phyloP scores from a whole-genome alignment of 2,797 vertebrate species.

The Tinamus major region DNA sequence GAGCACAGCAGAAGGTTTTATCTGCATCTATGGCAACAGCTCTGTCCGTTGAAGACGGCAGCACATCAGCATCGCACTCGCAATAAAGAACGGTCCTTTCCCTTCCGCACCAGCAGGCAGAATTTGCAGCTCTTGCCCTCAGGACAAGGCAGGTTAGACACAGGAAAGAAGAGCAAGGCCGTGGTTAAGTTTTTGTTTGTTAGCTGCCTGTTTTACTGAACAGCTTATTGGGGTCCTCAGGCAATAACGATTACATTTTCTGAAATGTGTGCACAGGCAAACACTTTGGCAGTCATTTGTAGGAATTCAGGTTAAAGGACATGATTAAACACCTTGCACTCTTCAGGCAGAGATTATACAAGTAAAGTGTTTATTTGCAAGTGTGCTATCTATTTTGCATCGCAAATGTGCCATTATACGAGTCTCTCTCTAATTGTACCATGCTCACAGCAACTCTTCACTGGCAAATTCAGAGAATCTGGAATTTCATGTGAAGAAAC shows the following conservation, averaged over 20 bases:
- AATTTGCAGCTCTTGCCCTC: background rate
- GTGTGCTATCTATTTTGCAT: accelerated
- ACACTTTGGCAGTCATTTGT: accelerated
- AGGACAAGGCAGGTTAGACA: background rate
- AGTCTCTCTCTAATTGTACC: background rate
- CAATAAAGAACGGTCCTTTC: background rate
- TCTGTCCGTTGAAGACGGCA: background rate
- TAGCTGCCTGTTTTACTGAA: background rate
- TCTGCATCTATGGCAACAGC: slow-evolving; percentile 28
- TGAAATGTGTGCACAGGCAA: background rate
- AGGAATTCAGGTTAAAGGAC: background rate
- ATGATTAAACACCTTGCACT: background rate
- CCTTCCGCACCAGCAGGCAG: background rate
- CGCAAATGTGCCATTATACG: accelerated
- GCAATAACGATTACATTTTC: background rate
- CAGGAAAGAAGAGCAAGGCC: accelerated
- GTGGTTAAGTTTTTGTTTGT: background rate
- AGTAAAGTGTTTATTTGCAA: accelerated
- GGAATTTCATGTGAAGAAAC: background rate
- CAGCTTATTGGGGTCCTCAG: accelerated
- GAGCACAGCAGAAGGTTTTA: background rate
- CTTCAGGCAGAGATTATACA: background rate
- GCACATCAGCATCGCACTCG: background rate
- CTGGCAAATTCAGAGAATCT: accelerated
- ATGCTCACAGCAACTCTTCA: accelerated